Base-by-base conservation (phyloP, 2,888 invertebrate species). In the Lypha dubia region DNA sequence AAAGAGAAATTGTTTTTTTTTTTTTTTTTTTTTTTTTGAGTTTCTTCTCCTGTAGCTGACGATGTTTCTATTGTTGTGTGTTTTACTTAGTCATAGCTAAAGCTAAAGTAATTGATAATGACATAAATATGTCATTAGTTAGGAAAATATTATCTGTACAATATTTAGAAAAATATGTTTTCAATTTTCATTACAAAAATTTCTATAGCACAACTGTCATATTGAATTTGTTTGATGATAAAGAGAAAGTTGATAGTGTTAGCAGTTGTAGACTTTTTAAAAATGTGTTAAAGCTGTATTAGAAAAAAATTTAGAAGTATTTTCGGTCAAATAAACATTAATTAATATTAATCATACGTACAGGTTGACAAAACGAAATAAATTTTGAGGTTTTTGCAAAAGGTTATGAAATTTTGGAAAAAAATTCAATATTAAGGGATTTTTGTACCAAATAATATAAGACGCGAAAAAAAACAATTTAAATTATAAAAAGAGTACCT, bases 1-100 rank as follows among this genome's bases (percentile, higher is more conserved):
- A 79, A 84, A 80, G 79, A 79, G 84, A 84, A 84, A 84, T 75
- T 84, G 53, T 67, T 79, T 77, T n/a, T n/a, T n/a, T n/a, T n/a
- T n/a, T n/a, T n/a, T n/a, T n/a, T n/a, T n/a, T n/a, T n/a, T n/a
- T n/a, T n/a, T n/a, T n/a, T n/a, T n/a, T n/a, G n/a, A n/a, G n/a
- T n/a, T 70, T 38, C 41, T 32, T 65, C n/a, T 35, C 32, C 20
- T 38, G 7, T 11, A 22, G 51, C 9, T 24, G 28, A 46, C 20
- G 46, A 20, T 46, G 22, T 63, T 63, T 32, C 44, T 32, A 51
- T 63, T 44, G 46, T 56, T 70, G 62, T 49, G 11, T n/a, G 3
- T 63, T 11, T 38, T 24, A 46, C 51, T 51, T 41, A 41, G 44
- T 11, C 60, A 67, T 58, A 44, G n/a, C 17, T 35, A 77, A 41